These are phyloP conservation scores for Euwallacea similis DNA, from an alignment of 1,140 invertebrate genomes.

Conservation along the genomic window DNA sequence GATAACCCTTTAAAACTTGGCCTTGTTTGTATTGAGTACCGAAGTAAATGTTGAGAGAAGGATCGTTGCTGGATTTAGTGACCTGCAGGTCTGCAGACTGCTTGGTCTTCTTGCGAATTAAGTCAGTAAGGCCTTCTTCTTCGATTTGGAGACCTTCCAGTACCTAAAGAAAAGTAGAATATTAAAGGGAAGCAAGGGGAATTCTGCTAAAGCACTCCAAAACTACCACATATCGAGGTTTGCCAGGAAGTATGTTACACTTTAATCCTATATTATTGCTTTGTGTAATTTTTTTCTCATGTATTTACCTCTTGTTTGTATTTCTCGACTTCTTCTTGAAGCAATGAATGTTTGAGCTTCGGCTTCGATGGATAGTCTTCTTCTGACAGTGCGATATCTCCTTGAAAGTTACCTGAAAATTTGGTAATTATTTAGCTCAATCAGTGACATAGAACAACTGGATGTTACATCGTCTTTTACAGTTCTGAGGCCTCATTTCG, in stretches of 20 bases:
- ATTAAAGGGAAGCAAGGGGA: neutral
- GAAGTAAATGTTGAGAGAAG: constrained; percentile 43
- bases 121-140: constrained; percentile 75
- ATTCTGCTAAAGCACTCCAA: neutral
- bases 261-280: neutral
- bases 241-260: no score
- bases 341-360: constrained; percentile 57
- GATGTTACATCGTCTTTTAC: no score
- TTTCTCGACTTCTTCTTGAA: constrained; percentile 73
- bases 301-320: constrained; percentile 66
- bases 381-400: constrained; percentile 78
- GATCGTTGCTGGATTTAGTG: constrained; percentile 59
- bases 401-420: constrained; percentile 71
- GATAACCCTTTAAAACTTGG: constrained; percentile 41
- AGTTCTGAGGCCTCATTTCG: no score
- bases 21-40: constrained; percentile 36
- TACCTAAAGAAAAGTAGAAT: constrained; percentile 50
- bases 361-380: constrained; percentile 58
- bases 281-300: no score
- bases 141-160: constrained; percentile 79
- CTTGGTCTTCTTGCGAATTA: constrained; percentile 67
- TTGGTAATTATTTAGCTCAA: neutral
- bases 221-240: neutral
- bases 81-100: constrained; percentile 53
- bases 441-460: no score